Evolutionary conservation across 2,113 vertebrate species (phyloP).

Genomic region (Mohoua ochrocephala): DNA sequence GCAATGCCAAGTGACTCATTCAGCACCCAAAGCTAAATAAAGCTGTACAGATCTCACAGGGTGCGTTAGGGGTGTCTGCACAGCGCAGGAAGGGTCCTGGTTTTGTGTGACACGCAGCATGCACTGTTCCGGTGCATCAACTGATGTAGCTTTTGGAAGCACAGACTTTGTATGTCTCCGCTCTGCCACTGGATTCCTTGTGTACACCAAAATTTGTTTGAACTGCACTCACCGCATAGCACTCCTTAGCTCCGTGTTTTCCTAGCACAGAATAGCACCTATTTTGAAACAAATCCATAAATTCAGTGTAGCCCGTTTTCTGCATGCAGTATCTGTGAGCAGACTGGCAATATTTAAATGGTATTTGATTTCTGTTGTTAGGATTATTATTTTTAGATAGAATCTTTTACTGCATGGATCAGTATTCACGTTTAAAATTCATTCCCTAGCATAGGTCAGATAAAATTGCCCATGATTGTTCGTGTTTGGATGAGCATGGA

Average conservation of each 20-base stretch:
- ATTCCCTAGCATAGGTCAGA: neutral
- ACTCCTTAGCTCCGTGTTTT: neutral
- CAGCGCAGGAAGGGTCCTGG: neutral
- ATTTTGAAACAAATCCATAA: neutral
- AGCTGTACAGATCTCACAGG: rapidly evolving
- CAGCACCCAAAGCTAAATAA: neutral
- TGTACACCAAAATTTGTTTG: neutral
- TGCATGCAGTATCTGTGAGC: neutral
- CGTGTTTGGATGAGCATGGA: neutral
- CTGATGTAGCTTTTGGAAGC: neutral
- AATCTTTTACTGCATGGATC: neutral
- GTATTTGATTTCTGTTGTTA: neutral
- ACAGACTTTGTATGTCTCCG: neutral
- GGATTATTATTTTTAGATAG: neutral
- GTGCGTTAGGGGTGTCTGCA: neutral
- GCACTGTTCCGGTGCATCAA: neutral
- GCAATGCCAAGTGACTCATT: neutral
- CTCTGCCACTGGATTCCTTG: neutral
- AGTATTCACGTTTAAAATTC: neutral
- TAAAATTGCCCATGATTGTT: constrained; percentile 30
- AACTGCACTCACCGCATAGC: neutral
- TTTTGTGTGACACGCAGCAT: neutral
- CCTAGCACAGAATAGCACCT: neutral
- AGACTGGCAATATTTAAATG: neutral
- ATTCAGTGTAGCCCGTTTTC: neutral